Evolutionary conservation across 2,888 invertebrate genomes (phyloP).

Genomic region (Ophioninae sp.): DNA sequence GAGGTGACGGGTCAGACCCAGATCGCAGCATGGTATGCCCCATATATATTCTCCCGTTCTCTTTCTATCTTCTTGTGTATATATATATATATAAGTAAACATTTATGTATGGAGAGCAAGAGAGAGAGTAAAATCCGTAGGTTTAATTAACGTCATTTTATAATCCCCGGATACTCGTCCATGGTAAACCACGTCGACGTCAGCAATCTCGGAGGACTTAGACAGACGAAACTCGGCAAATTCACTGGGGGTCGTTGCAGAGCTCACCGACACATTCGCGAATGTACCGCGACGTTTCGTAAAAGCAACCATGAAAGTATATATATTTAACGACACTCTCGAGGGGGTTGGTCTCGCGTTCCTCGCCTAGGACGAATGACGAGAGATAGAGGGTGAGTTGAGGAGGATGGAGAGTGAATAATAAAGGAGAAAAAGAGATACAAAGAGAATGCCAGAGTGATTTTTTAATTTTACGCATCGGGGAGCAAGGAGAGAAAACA

Average conservation of each 20-base stretch:
- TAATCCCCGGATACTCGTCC: constrained; percentile 33
- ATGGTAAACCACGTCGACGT: constrained; percentile 7
- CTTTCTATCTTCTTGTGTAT: too few relatives aligned
- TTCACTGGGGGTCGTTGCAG: constrained; percentile 22
- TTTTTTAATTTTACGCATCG: constrained; percentile 46
- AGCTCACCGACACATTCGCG: constrained; percentile 14
- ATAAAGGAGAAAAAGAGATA: neutral
- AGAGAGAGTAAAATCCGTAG: neutral
- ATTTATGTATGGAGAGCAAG: too few relatives aligned
- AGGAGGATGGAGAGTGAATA: too few relatives aligned
- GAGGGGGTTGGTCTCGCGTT: constrained; percentile 8
- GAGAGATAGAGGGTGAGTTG: neutral
- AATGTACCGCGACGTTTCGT: constrained; percentile 18
- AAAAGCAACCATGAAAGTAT: constrained; percentile 22
- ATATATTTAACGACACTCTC: constrained; percentile 24
- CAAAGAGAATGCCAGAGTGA: neutral
- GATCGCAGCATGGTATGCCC: too few relatives aligned
- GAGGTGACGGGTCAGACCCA: too few relatives aligned
- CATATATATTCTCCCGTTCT: too few relatives aligned
- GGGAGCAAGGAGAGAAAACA: constrained; percentile 20
- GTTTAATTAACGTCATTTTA: constrained; percentile 45
- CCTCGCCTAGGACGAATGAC: constrained; percentile 1
- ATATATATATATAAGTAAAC: too few relatives aligned
- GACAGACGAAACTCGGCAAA: constrained; percentile 10
- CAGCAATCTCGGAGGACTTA: constrained; percentile 33